phyloP scores from a whole-genome alignment of 2,888 invertebrate species.

The Rapana venosa region DNA sequence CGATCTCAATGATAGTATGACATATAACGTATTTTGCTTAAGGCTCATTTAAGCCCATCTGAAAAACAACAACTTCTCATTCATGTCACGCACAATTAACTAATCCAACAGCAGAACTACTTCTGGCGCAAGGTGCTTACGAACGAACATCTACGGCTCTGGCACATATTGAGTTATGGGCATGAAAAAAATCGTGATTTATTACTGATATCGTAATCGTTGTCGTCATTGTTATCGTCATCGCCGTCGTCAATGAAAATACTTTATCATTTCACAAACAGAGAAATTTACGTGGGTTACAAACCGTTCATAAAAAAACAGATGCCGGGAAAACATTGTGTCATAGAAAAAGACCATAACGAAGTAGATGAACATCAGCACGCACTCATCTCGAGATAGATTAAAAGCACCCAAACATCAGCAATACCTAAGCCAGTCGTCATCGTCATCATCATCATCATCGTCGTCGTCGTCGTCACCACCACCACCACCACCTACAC shows the following conservation, averaged over 20 bases:
- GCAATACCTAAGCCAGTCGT: neutral
- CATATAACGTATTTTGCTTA: neutral
- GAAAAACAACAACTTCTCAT: no score
- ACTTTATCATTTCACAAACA: neutral
- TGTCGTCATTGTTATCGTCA: no score
- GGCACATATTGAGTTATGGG: no score
- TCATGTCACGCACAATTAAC: no score
- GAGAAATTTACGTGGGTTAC: neutral
- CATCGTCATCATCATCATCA: no score
- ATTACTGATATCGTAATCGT: no score
- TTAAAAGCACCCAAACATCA: neutral
- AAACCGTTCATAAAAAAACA: neutral
- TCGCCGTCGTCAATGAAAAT: neutral
- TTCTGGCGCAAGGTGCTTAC: no score
- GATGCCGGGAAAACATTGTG: neutral
- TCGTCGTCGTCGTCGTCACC: neutral
- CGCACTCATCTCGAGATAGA: neutral
- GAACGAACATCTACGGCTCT: no score
- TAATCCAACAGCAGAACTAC: no score
- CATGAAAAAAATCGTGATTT: no score
- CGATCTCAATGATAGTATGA: neutral
- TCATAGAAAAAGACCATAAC: neutral
- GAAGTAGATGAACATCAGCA: neutral
- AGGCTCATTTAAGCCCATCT: neutral
- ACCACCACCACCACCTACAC: constrained; percentile 19